These are phyloP conservation scores for Henricia sp. DNA, from an alignment of 53 echinoderm and acorn worm species.

Conservation along the genomic window DNA sequence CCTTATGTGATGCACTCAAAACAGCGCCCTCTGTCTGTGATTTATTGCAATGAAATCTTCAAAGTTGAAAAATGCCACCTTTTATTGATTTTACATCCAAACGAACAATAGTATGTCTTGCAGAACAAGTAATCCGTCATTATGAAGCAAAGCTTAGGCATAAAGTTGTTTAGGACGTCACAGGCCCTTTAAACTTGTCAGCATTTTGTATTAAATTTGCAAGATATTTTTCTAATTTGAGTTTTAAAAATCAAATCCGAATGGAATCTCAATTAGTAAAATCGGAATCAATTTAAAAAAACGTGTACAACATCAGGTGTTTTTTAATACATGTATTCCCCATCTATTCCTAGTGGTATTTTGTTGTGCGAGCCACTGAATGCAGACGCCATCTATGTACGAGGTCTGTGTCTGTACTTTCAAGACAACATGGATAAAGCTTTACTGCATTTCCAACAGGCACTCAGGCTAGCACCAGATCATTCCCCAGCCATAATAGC, in stretches of 20 bases:
- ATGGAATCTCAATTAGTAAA: no score
- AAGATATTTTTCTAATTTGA: background rate
- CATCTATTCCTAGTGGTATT: slow-evolving; percentile 65
- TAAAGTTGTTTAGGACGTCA: no score
- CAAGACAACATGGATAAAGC: slow-evolving; percentile 98
- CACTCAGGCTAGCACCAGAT: slow-evolving; percentile 89
- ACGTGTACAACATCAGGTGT: background rate
- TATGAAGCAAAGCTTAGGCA: no score
- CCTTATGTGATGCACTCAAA: no score
- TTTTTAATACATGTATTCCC: background rate
- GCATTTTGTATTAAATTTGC: background rate
- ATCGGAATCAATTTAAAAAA: background rate
- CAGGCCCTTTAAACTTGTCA: background rate
- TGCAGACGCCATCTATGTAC: slow-evolving; percentile 90
- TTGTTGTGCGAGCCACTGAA: slow-evolving; percentile 79
- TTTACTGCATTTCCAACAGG: slow-evolving; percentile 96
- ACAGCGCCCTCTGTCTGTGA: no score
- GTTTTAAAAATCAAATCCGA: no score
- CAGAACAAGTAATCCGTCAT: no score
- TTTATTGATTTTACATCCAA: no score
- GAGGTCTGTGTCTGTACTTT: slow-evolving; percentile 94
- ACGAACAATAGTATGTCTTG: no score
- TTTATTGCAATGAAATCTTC: no score
- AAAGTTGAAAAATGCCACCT: no score
- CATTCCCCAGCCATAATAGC: slow-evolving; percentile 80